Evolutionary conservation across 2,888 invertebrate genomes (phyloP), one percentile per base, ranked within the genome.

Genomic region (Adelognathus sp.): DNA sequence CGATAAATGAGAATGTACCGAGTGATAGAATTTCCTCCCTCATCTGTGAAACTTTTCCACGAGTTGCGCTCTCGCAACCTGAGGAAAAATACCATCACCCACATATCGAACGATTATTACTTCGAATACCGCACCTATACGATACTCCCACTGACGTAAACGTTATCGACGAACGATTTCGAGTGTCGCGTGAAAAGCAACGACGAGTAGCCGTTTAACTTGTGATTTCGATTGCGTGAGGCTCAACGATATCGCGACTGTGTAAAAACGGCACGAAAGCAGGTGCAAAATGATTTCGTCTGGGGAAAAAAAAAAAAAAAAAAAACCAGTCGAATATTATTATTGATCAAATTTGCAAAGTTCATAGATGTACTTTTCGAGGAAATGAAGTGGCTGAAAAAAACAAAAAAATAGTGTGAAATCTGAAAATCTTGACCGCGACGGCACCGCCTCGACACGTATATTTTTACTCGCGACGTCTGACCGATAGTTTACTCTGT

Each of bases 401-500:
- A 27, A 56, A n/a, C 33, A 61, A 60, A 71, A 31, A 50, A 39
- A 29, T 7, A 21, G 3, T 3, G 9, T 0, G 39, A 24, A 18
- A 39, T 41, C 18, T 9, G 39, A 50, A 29, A 11, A 27, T 56
- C n/a, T 60, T 39, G 60, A 39, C 29, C 16, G 33, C 58, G 27
- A 33, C 64, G 66, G 69, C 50, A 52, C 50, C 36, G 16, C 64
- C 14, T 14, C 14, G 29, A 50, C 18, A 46, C 44, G 29, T 54
- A 64, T 58, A 39, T 56, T 71, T 72, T 63, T 33, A 11, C 46
- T 36, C 18, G n/a, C 29, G 27, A 46, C 7, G 41, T 18, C n/a
- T 14, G 58, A 54, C 41, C 67, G 33, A 52, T 73, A 74, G 77
- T 78, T 78, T 69, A 71, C 66, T 67, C 46, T 27, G 24, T 29